Evolutionary conservation across 2,888 invertebrate genomes (phyloP).

Genomic region (Lepidonotus clava): DNA sequence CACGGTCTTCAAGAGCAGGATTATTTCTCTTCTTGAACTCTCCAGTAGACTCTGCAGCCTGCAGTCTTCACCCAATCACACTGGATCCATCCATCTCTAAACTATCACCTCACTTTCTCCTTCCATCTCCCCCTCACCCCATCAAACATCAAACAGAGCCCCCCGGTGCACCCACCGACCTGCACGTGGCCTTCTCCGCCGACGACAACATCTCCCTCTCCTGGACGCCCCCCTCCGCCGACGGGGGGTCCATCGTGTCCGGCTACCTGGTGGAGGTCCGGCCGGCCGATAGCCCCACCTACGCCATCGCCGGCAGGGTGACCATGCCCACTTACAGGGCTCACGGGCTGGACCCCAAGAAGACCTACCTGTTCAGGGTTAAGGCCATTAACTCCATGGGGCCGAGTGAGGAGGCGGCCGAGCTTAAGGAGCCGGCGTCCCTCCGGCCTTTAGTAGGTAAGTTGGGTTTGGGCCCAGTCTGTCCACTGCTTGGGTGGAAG

Average conservation of each 20-base stretch:
- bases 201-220: conserved; percentile 17
- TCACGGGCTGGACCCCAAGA: conserved; percentile 48
- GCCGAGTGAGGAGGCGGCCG: conserved; percentile 82
- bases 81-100: not conserved
- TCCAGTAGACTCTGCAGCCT: no score
- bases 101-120: not conserved
- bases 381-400: conserved; percentile 93
- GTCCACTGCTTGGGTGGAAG: no score
- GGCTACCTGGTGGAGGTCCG: conserved; percentile 57
- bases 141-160: conserved; percentile 39
- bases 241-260: conserved; percentile 47
- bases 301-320: conserved; percentile 45
- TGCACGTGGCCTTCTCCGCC: conserved; percentile 40
- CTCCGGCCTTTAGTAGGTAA: not conserved
- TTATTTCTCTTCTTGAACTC: no score
- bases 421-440: conserved; percentile 86
- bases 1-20: no score
- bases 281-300: not conserved
- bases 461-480: no score
- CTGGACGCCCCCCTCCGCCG: conserved; percentile 52
- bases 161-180: conserved; percentile 55
- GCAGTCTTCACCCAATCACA: not conserved
- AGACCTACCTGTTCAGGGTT: conserved; percentile 88
- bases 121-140: not conserved
- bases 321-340: conserved; percentile 24